Evolutionary conservation across 2,797 vertebrate genomes (phyloP), one percentile per base, ranked within the genome.

Genomic region (Myotis pilosus): DNA sequence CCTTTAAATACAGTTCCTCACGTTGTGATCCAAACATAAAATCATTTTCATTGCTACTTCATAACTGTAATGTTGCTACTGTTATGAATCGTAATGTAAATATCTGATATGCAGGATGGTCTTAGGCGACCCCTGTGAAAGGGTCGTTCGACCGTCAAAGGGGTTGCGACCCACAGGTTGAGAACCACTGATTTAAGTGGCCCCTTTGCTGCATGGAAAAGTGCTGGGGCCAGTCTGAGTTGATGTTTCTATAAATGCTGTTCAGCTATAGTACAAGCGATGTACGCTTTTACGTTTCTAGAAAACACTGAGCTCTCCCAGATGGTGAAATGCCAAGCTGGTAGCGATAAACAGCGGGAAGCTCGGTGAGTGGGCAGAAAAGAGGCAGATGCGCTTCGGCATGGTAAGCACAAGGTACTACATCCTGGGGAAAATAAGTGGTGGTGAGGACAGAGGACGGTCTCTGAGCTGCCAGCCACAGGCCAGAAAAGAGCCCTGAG

Each of bases 271-370:
- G 75, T 28, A 95, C 28, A 78, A 91, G 66, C 15, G 78, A 93
- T 66, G 87, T 57, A 92, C 60, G 87, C 74, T 84, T 94, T 81
- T 47, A 60, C 5, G 1, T 94, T 86, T 95, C 83, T 55, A 92
- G 94, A 92, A 95, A 91, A 91, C 57, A 71, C 3, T 3, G 90
- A 68, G 57, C 69, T 83, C 76, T 76, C 68, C 89, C 93, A 94
- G 95, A 84, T 92, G 91, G 94, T 88, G 78, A 95, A 94, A 95
- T 95, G 93, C 51, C 86, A 95, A 51, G 60, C 55, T 72, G 51
- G 47, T 68, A 68, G 87, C 87, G 95, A 88, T 15, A 86, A 85
- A 83, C 89, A 96, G 87, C 91, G 94, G 88, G 87, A 87, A 95
- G 90, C 75, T 57, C 72, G 57, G 49, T 81, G 87, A 92, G 92